Evolutionary conservation across 2,888 invertebrate species (phyloP).

Genomic region (Tipula helvola): DNA sequence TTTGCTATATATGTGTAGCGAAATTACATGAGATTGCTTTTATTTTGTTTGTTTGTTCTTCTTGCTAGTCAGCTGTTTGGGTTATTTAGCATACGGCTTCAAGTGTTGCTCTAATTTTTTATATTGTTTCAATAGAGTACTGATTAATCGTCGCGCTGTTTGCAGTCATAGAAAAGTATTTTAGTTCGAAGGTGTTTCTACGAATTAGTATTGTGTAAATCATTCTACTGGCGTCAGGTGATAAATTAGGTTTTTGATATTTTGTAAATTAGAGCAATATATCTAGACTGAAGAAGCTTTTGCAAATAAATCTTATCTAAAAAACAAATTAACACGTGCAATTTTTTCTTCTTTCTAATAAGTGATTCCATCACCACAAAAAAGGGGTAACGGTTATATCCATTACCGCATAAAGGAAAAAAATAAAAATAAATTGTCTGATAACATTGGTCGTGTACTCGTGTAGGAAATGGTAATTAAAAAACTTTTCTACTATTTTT

Average conservation of each 20-base stretch:
- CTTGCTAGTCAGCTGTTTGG: background rate
- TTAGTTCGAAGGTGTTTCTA: background rate
- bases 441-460: background rate
- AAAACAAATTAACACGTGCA: no score
- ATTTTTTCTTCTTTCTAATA: no score
- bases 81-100: background rate
- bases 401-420: background rate
- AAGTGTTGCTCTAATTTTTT: background rate
- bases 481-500: background rate
- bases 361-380: no score
- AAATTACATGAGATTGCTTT: background rate
- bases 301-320: no score
- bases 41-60: background rate
- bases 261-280: no score
- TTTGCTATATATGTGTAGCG: no score
- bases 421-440: background rate
- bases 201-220: no score
- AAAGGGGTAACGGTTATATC: background rate
- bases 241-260: no score
- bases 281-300: no score
- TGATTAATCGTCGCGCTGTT: background rate
- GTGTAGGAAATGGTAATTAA: slow-evolving; percentile 4
- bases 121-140: background rate
- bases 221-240: no score
- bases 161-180: background rate